Conservation (phyloP, 2,113 vertebrate species). For the Daboia siamensis region DNA sequence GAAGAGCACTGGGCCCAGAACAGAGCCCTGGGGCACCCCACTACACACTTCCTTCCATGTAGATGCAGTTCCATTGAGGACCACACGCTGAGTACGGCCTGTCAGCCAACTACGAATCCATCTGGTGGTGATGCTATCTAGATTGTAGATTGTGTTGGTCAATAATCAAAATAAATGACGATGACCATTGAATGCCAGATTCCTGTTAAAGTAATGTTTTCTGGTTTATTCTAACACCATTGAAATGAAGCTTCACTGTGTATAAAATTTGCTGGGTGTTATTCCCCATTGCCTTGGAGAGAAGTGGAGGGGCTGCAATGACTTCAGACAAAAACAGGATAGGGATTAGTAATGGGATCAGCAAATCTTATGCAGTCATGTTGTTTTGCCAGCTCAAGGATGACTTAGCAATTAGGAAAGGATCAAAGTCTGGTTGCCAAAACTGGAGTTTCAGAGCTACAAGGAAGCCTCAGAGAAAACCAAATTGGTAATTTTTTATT, state of each 20-base stretch:
- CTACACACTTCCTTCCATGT: too few relatives aligned
- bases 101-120: too few relatives aligned
- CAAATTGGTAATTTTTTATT: not conserved
- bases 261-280: not conserved
- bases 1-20: too few relatives aligned
- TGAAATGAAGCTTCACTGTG: not conserved
- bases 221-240: not conserved
- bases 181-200: not conserved
- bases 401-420: not conserved
- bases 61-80: too few relatives aligned
- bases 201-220: not conserved
- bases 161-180: not conserved
- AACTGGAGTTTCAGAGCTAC: not conserved
- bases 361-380: not conserved
- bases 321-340: not conserved
- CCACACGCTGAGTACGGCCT: too few relatives aligned
- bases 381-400: not conserved
- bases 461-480: not conserved
- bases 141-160: not conserved
- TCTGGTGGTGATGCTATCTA: too few relatives aligned
- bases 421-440: not conserved
- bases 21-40: too few relatives aligned
- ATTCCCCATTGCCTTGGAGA: not conserved
- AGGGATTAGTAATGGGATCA: not conserved
- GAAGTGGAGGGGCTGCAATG: not conserved